phyloP scores from a whole-genome alignment of 2,113 vertebrate genomes.

The Phocoena sinus region DNA sequence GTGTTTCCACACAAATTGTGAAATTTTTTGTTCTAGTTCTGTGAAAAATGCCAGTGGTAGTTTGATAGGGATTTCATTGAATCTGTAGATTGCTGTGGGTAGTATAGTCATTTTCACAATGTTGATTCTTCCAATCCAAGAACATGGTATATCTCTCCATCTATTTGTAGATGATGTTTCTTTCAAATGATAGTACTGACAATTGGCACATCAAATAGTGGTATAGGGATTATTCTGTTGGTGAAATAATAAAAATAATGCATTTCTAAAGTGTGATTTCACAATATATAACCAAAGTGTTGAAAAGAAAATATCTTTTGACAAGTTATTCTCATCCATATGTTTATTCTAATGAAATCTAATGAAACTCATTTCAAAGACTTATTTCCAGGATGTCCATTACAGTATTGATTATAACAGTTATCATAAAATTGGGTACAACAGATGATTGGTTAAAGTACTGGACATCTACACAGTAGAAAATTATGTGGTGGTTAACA shows the following conservation, averaged over 20 bases:
- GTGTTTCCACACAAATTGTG: no score
- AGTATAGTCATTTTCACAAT: no score
- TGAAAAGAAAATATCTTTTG: not conserved
- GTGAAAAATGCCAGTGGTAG: no score
- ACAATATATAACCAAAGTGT: not conserved
- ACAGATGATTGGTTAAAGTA: not conserved
- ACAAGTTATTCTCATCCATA: not conserved
- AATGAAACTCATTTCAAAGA: not conserved
- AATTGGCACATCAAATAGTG: not conserved
- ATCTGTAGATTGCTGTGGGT: no score
- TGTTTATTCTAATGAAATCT: not conserved
- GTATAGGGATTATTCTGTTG: not conserved
- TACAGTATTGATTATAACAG: not conserved
- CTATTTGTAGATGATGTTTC: not conserved
- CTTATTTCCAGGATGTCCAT: not conserved
- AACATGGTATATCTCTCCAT: no score
- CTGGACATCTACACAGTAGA: not conserved
- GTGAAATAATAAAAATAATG: not conserved
- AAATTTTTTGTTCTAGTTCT: no score
- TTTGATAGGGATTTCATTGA: no score
- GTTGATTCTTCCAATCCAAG: no score
- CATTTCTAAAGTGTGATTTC: not conserved
- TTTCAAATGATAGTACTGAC: not conserved
- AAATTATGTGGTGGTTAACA: not conserved
- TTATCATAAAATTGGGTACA: not conserved